phyloP scores from a whole-genome alignment of 2,888 invertebrate genomes.

The Blera fallax region DNA sequence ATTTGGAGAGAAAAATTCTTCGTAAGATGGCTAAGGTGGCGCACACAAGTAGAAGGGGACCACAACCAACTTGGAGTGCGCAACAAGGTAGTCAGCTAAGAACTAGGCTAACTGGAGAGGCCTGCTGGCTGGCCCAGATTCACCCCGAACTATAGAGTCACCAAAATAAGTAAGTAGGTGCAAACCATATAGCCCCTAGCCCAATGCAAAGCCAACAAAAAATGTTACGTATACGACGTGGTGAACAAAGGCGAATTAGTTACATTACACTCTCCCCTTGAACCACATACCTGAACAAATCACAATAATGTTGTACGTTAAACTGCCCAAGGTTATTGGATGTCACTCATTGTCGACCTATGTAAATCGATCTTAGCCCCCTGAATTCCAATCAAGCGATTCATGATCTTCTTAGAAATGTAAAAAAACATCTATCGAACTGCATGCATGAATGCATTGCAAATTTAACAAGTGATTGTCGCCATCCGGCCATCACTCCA shows the following conservation, averaged over 20 bases:
- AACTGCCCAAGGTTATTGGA: conserved; percentile 25
- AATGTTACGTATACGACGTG: conserved; percentile 6
- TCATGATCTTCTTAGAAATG: conserved; percentile 27
- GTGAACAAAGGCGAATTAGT: background rate
- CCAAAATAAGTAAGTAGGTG: too few species aligned
- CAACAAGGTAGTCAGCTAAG: too few species aligned
- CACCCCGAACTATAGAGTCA: too few species aligned
- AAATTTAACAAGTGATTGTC: conserved; percentile 55
- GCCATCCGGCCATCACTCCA: conserved; percentile 38
- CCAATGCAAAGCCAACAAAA: background rate
- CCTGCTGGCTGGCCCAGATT: too few species aligned
- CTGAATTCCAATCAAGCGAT: conserved; percentile 52
- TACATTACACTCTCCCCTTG: background rate
- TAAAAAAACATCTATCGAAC: conserved; percentile 29
- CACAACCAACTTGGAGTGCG: too few species aligned
- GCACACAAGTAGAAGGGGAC: too few species aligned
- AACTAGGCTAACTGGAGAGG: too few species aligned
- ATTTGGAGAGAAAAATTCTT: too few species aligned
- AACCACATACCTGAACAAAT: background rate
- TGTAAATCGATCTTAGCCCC: conserved; percentile 45
- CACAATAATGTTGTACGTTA: background rate
- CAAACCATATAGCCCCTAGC: too few species aligned
- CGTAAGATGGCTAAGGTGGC: too few species aligned
- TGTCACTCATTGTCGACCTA: conserved; percentile 10
- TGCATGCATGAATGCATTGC: conserved; percentile 47